These are phyloP conservation scores for Chionis minor DNA, from an alignment of 2,113 vertebrate genomes.

Conservation along the genomic window DNA sequence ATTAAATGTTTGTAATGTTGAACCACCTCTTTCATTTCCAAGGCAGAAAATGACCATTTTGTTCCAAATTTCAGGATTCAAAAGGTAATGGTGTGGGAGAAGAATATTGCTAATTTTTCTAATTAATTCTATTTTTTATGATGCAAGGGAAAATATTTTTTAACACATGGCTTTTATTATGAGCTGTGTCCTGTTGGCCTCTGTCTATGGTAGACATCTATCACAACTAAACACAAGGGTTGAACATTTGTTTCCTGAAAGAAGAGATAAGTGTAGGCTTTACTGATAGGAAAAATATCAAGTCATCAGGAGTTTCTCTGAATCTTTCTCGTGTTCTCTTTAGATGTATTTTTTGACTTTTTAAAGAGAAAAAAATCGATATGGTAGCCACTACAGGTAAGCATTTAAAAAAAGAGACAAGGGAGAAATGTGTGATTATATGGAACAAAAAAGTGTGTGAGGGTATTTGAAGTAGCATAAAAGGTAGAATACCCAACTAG, in stretches of 20 bases:
- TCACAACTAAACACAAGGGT: not conserved
- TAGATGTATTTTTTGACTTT: not conserved
- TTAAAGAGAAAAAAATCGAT: not conserved
- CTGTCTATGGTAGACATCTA: not conserved
- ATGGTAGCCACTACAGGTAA: not conserved
- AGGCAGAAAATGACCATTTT: not conserved
- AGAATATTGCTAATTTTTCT: not conserved
- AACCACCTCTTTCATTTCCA: not conserved
- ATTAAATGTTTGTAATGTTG: not conserved
- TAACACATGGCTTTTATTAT: not conserved
- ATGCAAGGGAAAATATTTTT: not conserved
- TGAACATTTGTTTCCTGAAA: not conserved
- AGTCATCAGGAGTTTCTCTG: not conserved
- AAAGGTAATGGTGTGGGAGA: not conserved
- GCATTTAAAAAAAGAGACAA: not conserved
- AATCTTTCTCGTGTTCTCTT: not conserved
- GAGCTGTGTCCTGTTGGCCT: not conserved
- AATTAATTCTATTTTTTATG: not conserved
- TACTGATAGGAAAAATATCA: not conserved
- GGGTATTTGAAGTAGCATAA: not conserved
- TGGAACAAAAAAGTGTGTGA: not conserved
- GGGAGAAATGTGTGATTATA: not conserved
- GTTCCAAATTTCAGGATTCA: not conserved
- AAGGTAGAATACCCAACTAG: not conserved
- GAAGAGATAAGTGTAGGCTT: not conserved